Evolutionary conservation across 2,888 invertebrate species (phyloP).

Genomic region (Griposia aprilina): DNA sequence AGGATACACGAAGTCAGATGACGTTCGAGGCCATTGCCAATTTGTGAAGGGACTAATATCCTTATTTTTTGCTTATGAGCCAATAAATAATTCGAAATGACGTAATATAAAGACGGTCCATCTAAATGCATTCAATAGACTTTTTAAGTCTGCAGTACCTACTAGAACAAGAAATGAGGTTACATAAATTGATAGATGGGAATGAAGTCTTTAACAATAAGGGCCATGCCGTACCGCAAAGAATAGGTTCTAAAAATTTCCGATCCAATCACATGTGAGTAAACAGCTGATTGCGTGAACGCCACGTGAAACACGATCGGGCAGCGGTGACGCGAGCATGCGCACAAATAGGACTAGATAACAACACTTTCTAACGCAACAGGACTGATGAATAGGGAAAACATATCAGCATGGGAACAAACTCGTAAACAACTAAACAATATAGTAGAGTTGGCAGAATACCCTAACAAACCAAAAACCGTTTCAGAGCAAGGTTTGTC

Average conservation of each 20-base stretch:
- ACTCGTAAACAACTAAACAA: constrained; percentile 25
- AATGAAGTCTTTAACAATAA: constrained; percentile 13
- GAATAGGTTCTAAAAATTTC: constrained; percentile 63
- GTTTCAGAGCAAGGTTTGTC: neutral
- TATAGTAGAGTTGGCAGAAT: constrained; percentile 4
- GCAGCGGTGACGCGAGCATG: constrained; percentile 71
- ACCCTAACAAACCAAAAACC: neutral
- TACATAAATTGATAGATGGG: neutral
- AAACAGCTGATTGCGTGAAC: constrained; percentile 81
- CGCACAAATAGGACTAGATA: constrained; percentile 58
- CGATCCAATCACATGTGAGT: constrained; percentile 74
- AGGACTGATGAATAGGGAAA: constrained; percentile 32
- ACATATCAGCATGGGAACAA: constrained; percentile 7
- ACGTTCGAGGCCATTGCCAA: constrained; percentile 83
- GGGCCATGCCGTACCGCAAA: constrained; percentile 10
- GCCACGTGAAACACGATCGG: constrained; percentile 78
- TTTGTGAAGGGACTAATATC: constrained; percentile 68
- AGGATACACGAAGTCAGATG: constrained; percentile 77
- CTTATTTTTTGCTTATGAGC: constrained; percentile 26
- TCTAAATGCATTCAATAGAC: neutral
- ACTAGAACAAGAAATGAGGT: neutral
- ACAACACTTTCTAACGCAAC: constrained; percentile 58
- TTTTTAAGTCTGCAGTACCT: neutral
- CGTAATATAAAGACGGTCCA: too few species aligned
- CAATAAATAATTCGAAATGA: neutral